A percentile compares a stretch with the other conserved stretches of the same genome.
These are phyloP conservation scores for Apodemia zela DNA, from an alignment of 2,888 invertebrate species.

Conservation along the genomic window DNA sequence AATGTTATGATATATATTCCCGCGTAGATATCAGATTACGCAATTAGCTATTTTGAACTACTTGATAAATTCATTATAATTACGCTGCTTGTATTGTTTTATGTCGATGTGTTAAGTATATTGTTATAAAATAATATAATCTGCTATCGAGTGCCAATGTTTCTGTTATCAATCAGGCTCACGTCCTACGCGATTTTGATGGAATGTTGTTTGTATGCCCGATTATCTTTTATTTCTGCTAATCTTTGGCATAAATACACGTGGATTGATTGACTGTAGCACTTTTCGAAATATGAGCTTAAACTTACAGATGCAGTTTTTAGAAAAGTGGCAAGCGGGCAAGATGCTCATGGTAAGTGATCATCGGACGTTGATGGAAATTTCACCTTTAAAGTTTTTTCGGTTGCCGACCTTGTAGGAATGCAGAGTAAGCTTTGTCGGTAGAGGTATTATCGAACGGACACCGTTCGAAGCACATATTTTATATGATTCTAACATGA, in stretches of 20 bases:
- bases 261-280: background rate
- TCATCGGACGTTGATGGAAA: too few relatives aligned
- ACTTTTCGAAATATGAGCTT: background rate
- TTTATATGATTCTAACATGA: too few relatives aligned
- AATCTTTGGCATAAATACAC: background rate
- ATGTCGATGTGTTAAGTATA: background rate
- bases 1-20: too few relatives aligned
- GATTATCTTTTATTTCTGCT: constrained; percentile 2
- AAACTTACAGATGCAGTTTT: background rate
- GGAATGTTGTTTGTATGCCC: constrained; percentile 14
- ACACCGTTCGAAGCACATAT: too few relatives aligned
- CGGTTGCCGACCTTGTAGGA: too few relatives aligned
- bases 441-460: too few relatives aligned
- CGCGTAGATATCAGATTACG: too few relatives aligned
- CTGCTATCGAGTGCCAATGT: background rate
- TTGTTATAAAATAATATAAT: constrained; percentile 5
- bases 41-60: background rate
- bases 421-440: too few relatives aligned
- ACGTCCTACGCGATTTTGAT: background rate
- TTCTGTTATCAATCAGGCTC: background rate
- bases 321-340: too few relatives aligned
- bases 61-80: background rate
- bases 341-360: too few relatives aligned
- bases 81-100: constrained; percentile 5
- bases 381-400: too few relatives aligned